Conservation (phyloP, 92 coral and sea anemone genomes). For the Palythoa grandiflora region DNA sequence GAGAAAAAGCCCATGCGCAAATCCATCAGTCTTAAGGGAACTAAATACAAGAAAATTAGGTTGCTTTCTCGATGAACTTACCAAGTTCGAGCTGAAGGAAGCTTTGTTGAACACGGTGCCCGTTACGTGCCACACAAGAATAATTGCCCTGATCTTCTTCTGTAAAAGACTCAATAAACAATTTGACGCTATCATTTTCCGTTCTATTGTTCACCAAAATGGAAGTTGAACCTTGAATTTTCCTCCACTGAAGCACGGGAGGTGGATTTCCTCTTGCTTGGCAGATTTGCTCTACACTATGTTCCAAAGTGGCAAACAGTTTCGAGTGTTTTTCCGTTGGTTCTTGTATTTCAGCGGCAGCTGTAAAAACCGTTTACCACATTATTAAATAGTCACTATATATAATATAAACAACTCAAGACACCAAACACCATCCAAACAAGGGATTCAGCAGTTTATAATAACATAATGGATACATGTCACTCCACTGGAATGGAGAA, state of each 20-base stretch:
- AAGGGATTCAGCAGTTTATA: no score
- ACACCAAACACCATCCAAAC: no score
- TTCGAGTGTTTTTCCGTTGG: slow-evolving; percentile 2
- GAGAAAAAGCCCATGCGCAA: no score
- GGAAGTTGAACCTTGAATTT: slow-evolving; percentile 31
- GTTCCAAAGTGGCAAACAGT: slow-evolving; percentile 38
- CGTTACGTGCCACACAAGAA: slow-evolving; percentile 76
- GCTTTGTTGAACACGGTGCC: slow-evolving; percentile 13
- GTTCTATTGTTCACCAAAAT: slow-evolving; percentile 18
- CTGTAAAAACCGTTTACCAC: background rate
- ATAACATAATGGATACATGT: no score
- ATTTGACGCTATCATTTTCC: slow-evolving; percentile 29
- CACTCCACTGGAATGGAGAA: no score
- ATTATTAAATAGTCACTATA: no score
- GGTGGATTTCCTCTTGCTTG: slow-evolving; percentile 77
- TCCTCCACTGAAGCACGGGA: slow-evolving; percentile 74
- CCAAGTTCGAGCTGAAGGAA: slow-evolving; percentile 19
- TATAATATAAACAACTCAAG: no score
- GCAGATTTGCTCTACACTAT: slow-evolving; percentile 57
- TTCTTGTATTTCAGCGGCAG: slow-evolving; percentile 14
- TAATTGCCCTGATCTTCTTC: slow-evolving; percentile 72
- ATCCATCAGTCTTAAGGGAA: no score
- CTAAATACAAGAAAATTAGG: no score
- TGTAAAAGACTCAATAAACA: slow-evolving; percentile 46
- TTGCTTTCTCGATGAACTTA: background rate